Evolutionary conservation across 1,140 invertebrate genomes (phyloP).

Genomic region (Nasonia vitripennis): DNA sequence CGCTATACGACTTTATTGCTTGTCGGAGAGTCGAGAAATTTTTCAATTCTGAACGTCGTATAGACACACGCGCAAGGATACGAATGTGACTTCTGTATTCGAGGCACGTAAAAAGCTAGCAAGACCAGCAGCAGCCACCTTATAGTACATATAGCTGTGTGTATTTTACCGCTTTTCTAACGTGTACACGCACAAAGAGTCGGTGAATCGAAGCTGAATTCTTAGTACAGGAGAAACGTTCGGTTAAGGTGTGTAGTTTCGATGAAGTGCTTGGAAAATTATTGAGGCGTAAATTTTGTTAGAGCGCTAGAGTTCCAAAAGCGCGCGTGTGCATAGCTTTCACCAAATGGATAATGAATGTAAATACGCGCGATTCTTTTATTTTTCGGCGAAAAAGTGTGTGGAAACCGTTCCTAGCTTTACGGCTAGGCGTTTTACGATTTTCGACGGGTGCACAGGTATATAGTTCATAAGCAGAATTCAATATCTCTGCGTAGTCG

Average conservation of each 20-base stretch:
- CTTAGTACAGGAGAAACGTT: too few species aligned
- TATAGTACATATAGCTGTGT: neutral
- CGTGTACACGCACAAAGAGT: neutral
- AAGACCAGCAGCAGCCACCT: neutral
- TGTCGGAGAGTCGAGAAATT: neutral
- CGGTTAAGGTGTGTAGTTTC: too few species aligned
- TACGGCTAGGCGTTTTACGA: neutral
- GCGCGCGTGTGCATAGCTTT: neutral
- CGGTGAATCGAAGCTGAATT: neutral
- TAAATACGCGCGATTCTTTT: neutral
- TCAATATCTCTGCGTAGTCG: neutral
- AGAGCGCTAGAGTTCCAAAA: too few species aligned
- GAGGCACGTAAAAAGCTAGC: conserved; percentile 35
- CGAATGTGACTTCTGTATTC: conserved; percentile 16
- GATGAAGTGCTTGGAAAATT: too few species aligned
- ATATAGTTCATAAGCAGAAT: conserved; percentile 12
- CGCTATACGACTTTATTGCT: neutral
- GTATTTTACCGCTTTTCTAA: conserved; percentile 1
- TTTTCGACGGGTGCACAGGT: neutral
- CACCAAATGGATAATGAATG: neutral
- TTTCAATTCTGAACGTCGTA: neutral
- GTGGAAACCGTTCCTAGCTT: neutral
- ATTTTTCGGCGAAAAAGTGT: neutral
- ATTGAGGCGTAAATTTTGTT: too few species aligned
- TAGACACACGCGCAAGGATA: neutral